Conservation (phyloP, 2,888 invertebrate genomes). For the Uloborus plumipes region DNA sequence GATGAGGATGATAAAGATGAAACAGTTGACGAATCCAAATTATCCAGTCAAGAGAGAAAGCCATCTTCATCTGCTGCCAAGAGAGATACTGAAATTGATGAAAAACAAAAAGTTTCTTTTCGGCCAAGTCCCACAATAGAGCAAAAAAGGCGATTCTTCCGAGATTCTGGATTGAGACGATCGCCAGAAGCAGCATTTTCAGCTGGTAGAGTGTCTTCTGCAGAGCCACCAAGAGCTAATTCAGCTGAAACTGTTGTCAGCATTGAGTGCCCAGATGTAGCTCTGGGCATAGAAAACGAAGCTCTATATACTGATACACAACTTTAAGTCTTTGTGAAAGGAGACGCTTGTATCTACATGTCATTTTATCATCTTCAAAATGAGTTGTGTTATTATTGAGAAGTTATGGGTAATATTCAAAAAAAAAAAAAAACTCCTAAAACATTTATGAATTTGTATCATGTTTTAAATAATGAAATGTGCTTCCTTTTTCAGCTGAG, state of each 20-base stretch:
- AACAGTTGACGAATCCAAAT: neutral
- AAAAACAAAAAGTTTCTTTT: neutral
- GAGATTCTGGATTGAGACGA: neutral
- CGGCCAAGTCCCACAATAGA: neutral
- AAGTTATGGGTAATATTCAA: too few relatives aligned
- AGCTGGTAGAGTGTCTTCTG: slow-evolving; percentile 14
- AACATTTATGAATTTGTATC: too few relatives aligned
- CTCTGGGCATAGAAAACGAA: slow-evolving; percentile 43
- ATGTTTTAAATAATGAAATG: too few relatives aligned
- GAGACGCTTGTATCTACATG: neutral
- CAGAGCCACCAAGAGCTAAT: slow-evolving; percentile 7
- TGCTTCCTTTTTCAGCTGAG: too few relatives aligned
- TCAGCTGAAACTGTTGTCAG: slow-evolving; percentile 22
- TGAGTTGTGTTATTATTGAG: too few relatives aligned
- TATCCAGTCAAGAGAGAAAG: neutral
- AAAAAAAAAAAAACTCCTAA: too few relatives aligned
- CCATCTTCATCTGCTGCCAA: neutral
- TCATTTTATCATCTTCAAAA: too few relatives aligned
- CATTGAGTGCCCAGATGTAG: slow-evolving; percentile 57
- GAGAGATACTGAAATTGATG: slow-evolving; percentile 26
- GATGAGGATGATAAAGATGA: slow-evolving; percentile 45
- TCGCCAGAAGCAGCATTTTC: slow-evolving; percentile 34
- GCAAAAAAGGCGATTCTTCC: slow-evolving; percentile 23
- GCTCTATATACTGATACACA: neutral
- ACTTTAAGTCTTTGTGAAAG: slow-evolving; percentile 1